Conservation (phyloP, 2,113 vertebrate genomes). For the Oryctolagus cuniculus region DNA sequence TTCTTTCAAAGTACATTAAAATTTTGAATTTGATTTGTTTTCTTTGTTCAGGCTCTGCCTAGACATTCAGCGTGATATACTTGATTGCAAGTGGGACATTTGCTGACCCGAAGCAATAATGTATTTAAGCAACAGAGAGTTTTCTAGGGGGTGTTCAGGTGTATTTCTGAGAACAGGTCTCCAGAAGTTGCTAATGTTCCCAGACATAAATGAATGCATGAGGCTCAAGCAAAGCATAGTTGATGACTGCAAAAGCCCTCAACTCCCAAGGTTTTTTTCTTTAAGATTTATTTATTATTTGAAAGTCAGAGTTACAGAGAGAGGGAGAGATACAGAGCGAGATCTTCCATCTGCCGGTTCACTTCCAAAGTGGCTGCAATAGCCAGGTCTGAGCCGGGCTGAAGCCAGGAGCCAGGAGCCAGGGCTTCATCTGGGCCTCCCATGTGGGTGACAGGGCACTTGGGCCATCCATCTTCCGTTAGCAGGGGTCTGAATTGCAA, state of each 20-base stretch:
- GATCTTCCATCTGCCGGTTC: too few relatives aligned
- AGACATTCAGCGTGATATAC: not conserved
- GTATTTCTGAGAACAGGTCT: not conserved
- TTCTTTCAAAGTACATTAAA: conserved; percentile 40
- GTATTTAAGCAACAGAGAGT: not conserved
- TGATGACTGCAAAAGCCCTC: not conserved
- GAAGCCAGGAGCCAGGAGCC: too few relatives aligned
- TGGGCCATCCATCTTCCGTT: too few relatives aligned
- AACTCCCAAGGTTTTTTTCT: too few relatives aligned
- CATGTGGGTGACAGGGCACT: too few relatives aligned
- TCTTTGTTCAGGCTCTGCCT: conserved; percentile 33
- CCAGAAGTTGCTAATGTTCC: not conserved
- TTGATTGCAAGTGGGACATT: not conserved
- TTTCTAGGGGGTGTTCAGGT: not conserved
- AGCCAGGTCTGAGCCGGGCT: too few relatives aligned
- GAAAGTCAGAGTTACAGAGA: too few relatives aligned
- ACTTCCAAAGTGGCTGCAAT: too few relatives aligned
- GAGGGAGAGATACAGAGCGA: too few relatives aligned
- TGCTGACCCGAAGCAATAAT: not conserved
- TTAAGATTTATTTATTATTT: too few relatives aligned
- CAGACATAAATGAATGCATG: not conserved
- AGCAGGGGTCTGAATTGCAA: too few relatives aligned
- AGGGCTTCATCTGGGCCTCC: too few relatives aligned
- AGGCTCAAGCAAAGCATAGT: not conserved
- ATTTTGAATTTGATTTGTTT: conserved; percentile 53